Evolutionary conservation across 2,888 invertebrate genomes (phyloP).

Genomic region (Epinotia ramella): DNA sequence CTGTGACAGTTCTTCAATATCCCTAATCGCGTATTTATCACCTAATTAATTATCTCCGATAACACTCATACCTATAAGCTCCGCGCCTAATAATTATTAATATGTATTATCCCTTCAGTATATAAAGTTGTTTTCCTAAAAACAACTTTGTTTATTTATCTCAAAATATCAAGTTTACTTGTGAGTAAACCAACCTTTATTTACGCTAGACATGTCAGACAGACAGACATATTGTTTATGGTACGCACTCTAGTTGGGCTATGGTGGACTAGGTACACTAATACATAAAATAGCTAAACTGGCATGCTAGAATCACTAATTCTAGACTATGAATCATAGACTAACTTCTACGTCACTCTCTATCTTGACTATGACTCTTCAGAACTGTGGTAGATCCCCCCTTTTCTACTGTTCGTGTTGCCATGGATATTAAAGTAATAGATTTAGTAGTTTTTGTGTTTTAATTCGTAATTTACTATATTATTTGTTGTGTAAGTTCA

Average conservation of each 20-base stretch:
- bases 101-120: too few relatives aligned
- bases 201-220: slow-evolving; percentile 15
- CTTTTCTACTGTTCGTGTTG: slow-evolving; percentile 67
- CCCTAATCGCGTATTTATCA: too few relatives aligned
- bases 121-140: too few relatives aligned
- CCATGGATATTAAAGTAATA: slow-evolving; percentile 55
- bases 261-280: slow-evolving; percentile 71
- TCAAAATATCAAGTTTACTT: background rate
- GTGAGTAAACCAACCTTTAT: too few relatives aligned
- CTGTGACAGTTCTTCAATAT: too few relatives aligned
- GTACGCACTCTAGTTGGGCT: slow-evolving; percentile 71
- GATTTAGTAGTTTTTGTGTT: slow-evolving; percentile 47
- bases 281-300: slow-evolving; percentile 56
- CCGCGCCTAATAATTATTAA: too few relatives aligned
- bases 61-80: too few relatives aligned
- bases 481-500: background rate
- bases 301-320: slow-evolving; percentile 82
- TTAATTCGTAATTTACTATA: background rate
- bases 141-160: background rate
- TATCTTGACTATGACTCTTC: slow-evolving; percentile 53
- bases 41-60: too few relatives aligned
- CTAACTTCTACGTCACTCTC: slow-evolving; percentile 53
- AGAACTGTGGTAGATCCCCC: slow-evolving; percentile 65
- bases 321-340: slow-evolving; percentile 66
- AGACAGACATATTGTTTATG: slow-evolving; percentile 46